A percentile compares a stretch with the other conserved stretches of the same genome.
Evolutionary conservation across 2,113 vertebrate genomes (phyloP).

Genomic region (Talpa occidentalis): DNA sequence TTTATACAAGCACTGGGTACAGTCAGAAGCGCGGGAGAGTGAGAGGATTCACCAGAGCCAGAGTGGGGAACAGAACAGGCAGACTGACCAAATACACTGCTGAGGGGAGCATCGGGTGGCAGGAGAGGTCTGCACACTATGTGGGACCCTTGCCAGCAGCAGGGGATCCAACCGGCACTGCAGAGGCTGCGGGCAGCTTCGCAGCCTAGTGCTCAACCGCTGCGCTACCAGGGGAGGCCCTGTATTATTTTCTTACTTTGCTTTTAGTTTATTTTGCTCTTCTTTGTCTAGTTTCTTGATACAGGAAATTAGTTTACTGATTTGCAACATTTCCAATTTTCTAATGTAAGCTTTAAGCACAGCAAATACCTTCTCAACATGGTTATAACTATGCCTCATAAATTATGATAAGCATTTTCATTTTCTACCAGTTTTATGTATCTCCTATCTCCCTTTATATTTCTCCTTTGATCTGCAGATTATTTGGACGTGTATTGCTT

Average conservation of each 20-base stretch:
- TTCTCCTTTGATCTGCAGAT: neutral
- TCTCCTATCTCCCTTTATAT: slow-evolving; percentile 2
- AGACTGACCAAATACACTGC: no score
- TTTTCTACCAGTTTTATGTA: slow-evolving; percentile 11
- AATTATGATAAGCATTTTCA: neutral
- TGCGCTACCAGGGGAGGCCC: no score
- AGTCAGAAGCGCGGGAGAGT: no score
- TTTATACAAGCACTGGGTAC: no score
- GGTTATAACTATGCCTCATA: neutral
- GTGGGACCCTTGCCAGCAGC: no score
- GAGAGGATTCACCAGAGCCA: no score
- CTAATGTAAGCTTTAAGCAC: neutral
- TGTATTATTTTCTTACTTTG: neutral
- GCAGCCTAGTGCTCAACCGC: no score
- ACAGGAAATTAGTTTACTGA: neutral
- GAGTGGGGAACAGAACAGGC: no score
- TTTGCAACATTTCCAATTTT: neutral
- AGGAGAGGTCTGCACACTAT: no score
- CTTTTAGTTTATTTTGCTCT: slow-evolving; percentile 25
- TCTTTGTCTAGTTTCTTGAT: slow-evolving; percentile 25
- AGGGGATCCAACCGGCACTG: no score
- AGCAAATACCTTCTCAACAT: neutral
- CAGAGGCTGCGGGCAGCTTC: no score
- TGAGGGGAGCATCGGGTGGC: no score
- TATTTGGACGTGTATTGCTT: neutral